Evolutionary conservation across 1,140 invertebrate species (phyloP), one percentile per base, ranked within the genome.

Genomic region (Plodia interpunctella): DNA sequence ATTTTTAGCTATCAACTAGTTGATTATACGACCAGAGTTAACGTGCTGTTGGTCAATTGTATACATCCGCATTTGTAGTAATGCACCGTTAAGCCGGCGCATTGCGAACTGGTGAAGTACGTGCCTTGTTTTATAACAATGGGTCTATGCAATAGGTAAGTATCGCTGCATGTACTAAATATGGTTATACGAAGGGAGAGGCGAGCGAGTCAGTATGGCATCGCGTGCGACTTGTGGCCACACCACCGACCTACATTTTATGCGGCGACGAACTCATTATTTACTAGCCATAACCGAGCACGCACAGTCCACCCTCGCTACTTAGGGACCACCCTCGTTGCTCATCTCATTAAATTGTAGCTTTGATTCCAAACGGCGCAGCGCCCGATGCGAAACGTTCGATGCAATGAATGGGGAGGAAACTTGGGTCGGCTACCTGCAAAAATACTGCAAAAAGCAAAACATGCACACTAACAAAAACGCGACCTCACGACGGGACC

Each of bases 191-290:
- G 66, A 78, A 74, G 78, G 74, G 68, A 80, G 78, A 70, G 72
- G 68, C 68, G 67, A 67, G 68, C 68, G 68, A 67, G 61, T 15
- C 51, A 53, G 67, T 64, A 62, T 61, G 66, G 65, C 78, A 80
- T 85, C 76, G 83, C 84, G 81, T 87, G 83, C 72, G 60, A 60
- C 68, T 44, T 44, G 10, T 44, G 63, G 64, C 72, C 70, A 76
- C 76, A 87, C 72, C 70, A 85, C 70, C 86, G 86, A 88, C 86
- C 86, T 86, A 88, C 78, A 87, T 88, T 87, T 87, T 88, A 88
- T 88, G 76, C 86, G 72, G 70, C 72, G 68, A 62, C 69, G 60
- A 71, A 63, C 75, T 85, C 76, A 83, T 83, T 86, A 87, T 82
- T 83, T 78, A 78, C 82, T 80, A 81, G 76, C 62, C 57, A 60